Percentiles rank a stretch among this genome's conserved stretches.
phyloP scores from a whole-genome alignment of 2,888 invertebrate genomes.

The Pterostichus niger region DNA sequence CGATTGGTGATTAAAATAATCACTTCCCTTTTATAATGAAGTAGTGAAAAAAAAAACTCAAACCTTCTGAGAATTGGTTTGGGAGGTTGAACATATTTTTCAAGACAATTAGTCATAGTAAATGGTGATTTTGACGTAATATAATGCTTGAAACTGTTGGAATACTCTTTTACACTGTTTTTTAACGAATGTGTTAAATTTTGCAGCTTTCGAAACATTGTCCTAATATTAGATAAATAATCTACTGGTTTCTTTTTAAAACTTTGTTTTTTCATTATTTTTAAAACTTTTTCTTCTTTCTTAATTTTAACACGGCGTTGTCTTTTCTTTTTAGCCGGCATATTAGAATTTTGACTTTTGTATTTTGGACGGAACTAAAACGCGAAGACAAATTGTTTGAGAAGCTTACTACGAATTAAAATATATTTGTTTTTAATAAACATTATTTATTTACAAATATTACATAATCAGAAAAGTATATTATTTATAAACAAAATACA shows the following conservation, averaged over 20 bases:
- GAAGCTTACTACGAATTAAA: not conserved
- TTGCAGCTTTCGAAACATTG: conserved; percentile 2
- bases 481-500: conserved; percentile 20
- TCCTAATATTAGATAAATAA: conserved; percentile 12
- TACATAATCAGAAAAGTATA: conserved; percentile 25
- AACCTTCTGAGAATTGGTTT: not conserved
- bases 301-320: not conserved
- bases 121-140: not conserved
- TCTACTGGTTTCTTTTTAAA: not conserved
- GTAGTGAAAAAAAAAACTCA: not conserved
- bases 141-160: not conserved
- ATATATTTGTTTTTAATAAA: not conserved
- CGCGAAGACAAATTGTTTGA: conserved; percentile 5
- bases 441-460: conserved; percentile 26
- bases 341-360: conserved; percentile 24
- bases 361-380: conserved; percentile 5
- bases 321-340: conserved; percentile 1
- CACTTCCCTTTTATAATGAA: too few relatives aligned
- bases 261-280: not conserved
- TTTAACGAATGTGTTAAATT: not conserved
- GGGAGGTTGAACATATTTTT: not conserved
- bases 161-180: not conserved
- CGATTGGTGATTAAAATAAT: too few relatives aligned
- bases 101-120: conserved; percentile 8
- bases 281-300: not conserved